Conservation (phyloP, 2,888 invertebrate species). For the Drosophila colorata region DNA sequence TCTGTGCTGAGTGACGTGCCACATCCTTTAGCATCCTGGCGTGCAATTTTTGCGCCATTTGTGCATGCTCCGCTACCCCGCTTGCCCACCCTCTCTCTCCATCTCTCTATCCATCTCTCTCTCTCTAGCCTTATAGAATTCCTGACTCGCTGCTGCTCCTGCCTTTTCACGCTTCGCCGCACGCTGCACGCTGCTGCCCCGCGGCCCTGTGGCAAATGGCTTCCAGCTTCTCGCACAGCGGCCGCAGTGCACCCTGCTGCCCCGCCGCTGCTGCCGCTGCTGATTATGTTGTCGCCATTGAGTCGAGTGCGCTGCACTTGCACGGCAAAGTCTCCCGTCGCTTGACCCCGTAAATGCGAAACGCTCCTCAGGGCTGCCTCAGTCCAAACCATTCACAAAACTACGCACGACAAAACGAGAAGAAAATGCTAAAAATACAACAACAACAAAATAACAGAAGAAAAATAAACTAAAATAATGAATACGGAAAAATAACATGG, state of each 20-base stretch:
- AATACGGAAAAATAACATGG: not conserved
- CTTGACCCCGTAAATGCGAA: constrained; percentile 40
- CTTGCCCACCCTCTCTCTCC: not conserved
- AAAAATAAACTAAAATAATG: constrained; percentile 7
- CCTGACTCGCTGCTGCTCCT: constrained; percentile 17
- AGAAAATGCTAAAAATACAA: not conserved
- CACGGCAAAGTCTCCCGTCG: constrained; percentile 46
- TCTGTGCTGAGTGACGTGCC: constrained; percentile 58
- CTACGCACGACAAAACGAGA: not conserved
- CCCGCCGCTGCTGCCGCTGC: constrained; percentile 40
- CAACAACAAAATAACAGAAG: constrained; percentile 4
- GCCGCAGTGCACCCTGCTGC: constrained; percentile 64
- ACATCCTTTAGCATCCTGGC: constrained; percentile 59
- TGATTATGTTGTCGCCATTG: constrained; percentile 71
- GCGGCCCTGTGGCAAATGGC: constrained; percentile 44
- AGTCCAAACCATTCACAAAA: constrained; percentile 38
- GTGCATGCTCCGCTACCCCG: constrained; percentile 30
- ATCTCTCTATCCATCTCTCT: not conserved
- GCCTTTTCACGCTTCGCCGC: constrained; percentile 69
- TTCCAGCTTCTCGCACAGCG: constrained; percentile 58
- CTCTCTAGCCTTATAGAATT: constrained; percentile 2
- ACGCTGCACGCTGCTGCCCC: constrained; percentile 32
- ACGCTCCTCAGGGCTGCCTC: constrained; percentile 21
- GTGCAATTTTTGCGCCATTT: constrained; percentile 76
- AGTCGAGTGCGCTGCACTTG: constrained; percentile 58